These are phyloP conservation scores for Caenorhabditis latens DNA, from an alignment of 1,140 invertebrate genomes.

Conservation along the genomic window DNA sequence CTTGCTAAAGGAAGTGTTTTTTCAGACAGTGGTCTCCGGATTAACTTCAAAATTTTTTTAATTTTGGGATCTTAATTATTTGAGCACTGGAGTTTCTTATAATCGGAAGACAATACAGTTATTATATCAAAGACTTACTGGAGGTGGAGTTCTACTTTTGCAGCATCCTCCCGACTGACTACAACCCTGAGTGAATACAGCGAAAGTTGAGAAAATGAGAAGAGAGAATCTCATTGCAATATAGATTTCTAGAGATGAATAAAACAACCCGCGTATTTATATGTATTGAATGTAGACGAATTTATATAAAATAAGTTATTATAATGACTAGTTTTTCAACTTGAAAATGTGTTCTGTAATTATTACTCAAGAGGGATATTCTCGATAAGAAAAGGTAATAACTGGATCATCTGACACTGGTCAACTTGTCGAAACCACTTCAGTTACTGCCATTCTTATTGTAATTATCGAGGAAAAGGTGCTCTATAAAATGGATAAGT, in stretches of 20 bases:
- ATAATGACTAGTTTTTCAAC: too few species aligned
- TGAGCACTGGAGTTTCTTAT: too few species aligned
- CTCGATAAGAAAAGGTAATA: background rate
- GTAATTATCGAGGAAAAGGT: background rate
- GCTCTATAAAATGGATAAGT: slow-evolving; percentile 2
- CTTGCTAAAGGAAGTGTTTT: background rate
- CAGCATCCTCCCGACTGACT: slow-evolving; percentile 28
- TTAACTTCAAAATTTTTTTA: too few species aligned
- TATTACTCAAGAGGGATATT: slow-evolving; percentile 6
- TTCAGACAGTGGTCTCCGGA: too few species aligned
- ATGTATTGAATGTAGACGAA: too few species aligned
- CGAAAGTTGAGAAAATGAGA: background rate
- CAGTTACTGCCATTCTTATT: background rate
- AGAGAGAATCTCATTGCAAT: background rate
- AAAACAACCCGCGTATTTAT: too few species aligned
- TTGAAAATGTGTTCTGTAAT: background rate
- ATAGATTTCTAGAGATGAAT: background rate
- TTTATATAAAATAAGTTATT: too few species aligned
- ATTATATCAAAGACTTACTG: background rate
- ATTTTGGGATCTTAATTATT: too few species aligned
- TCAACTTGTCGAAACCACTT: slow-evolving; percentile 27
- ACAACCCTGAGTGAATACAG: background rate
- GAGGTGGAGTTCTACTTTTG: slow-evolving; percentile 2
- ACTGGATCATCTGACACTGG: background rate
- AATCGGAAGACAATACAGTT: too few species aligned